Base-by-base conservation (phyloP, 2,888 invertebrate species). In the Hypercompe scribonia region DNA sequence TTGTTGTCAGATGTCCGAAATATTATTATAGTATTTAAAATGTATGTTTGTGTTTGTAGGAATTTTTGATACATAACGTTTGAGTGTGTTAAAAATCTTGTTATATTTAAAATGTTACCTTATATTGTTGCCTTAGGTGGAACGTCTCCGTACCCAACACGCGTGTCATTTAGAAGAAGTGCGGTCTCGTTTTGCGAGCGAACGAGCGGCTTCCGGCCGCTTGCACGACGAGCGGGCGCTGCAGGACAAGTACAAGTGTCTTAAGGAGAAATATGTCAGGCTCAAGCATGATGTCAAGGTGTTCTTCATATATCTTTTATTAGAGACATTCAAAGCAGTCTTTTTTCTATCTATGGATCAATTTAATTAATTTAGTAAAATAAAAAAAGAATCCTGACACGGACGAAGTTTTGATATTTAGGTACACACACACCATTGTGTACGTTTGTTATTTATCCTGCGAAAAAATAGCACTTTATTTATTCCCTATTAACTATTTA, bases 261-360 rank as follows among this genome's bases (percentile, higher is more conserved):
- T 98, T 70, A 98, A 98, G 90, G 98, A 98, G 87, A 98, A 98
- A 90, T 98, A 98, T 85, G 96, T 97, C 34, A 95, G 97, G 24
- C 93, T 98, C 73, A 98, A 98, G 90, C 97, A 97, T 34, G 98
- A 98, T 81, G 97, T 98, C 18, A 97, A 97, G 91, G 92, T 97
- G 69, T 18, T 64, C 31, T 18, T 8, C 46, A 15, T n/a, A 15
- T n/a, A 4, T 36, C 3, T 58, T 5, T 1, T 1, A n/a, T 10
- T 11, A 28, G 0, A 28, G 28, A 58, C 13, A 4, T 28, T 15
- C 15, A 5, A 31, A 61, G 28, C 15, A 28, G 18, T 46, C 46
- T 36, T n/a, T 54, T 0, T n/a, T 8, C 21, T n/a, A 2, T 18
- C 18, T 13, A 31, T 50, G 33, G 21, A 21, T 13, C 0, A 46